A percentile compares a stretch with the other conserved stretches of the same genome.
Evolutionary conservation across 1,140 invertebrate species (phyloP).

Genomic region (Microplitis mediator): DNA sequence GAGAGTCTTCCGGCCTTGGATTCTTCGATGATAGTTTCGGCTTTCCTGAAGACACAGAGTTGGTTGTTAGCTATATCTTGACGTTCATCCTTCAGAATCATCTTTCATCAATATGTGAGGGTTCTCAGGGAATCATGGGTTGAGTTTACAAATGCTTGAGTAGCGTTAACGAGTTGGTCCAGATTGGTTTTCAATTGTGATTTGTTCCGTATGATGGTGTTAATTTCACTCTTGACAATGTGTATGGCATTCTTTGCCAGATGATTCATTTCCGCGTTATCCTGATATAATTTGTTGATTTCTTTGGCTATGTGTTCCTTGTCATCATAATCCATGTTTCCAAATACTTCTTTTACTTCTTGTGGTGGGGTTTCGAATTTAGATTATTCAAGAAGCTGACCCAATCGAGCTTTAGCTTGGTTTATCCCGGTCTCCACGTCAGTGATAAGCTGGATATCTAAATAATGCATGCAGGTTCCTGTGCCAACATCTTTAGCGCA

Average conservation of each 20-base stretch:
- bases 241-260: not conserved
- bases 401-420: not conserved
- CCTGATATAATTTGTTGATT: too few species aligned
- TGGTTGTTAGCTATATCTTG: too few species aligned
- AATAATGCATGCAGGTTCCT: not conserved
- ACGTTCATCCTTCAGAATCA: too few species aligned
- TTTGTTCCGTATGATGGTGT: not conserved
- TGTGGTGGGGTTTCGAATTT: not conserved
- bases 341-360: not conserved
- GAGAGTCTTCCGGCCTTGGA: too few species aligned
- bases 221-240: not conserved
- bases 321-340: conserved; percentile 9
- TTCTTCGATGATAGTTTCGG: too few species aligned
- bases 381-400: not conserved
- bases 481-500: not conserved
- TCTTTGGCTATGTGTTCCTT: not conserved
- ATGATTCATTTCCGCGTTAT: not conserved
- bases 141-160: too few species aligned
- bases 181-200: too few species aligned
- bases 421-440: not conserved
- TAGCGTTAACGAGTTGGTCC: too few species aligned
- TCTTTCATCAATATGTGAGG: too few species aligned
- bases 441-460: not conserved
- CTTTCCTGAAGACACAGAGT: too few species aligned
- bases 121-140: too few species aligned